These are phyloP conservation scores for Trichechus manatus DNA, from an alignment of 2,113 vertebrate species.

Conservation along the genomic window DNA sequence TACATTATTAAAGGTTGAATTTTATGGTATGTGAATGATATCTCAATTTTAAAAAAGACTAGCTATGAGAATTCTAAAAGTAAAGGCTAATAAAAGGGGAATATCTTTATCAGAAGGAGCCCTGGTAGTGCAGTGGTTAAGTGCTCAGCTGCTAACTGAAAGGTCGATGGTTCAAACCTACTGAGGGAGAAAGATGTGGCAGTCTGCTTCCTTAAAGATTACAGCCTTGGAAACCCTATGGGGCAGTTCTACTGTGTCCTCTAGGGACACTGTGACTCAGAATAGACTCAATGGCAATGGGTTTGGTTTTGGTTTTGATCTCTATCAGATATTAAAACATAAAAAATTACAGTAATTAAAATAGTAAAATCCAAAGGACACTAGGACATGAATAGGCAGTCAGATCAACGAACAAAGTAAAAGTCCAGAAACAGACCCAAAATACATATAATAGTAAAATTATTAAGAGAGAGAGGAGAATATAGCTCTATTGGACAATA, in stretches of 20 bases:
- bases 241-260: too few relatives aligned
- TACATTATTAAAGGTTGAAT: not conserved
- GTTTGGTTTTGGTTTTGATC: too few relatives aligned
- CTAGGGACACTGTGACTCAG: too few relatives aligned
- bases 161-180: too few relatives aligned
- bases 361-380: not conserved
- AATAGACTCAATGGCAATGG: too few relatives aligned
- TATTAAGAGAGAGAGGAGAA: not conserved
- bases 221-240: too few relatives aligned
- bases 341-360: not conserved
- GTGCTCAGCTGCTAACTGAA: too few relatives aligned
- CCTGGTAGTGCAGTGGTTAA: too few relatives aligned
- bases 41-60: not conserved
- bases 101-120: not conserved
- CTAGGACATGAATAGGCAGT: not conserved
- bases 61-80: constrained; percentile 25
- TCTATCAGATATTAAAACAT: not conserved
- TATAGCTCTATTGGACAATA: not conserved
- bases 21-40: not conserved
- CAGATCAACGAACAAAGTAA: not conserved
- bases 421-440: not conserved
- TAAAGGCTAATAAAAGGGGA: not conserved
- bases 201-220: too few relatives aligned
- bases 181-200: too few relatives aligned
- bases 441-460: not conserved